Conservation (phyloP, 2,797 vertebrate genomes). For the Streptopelia turtur region DNA sequence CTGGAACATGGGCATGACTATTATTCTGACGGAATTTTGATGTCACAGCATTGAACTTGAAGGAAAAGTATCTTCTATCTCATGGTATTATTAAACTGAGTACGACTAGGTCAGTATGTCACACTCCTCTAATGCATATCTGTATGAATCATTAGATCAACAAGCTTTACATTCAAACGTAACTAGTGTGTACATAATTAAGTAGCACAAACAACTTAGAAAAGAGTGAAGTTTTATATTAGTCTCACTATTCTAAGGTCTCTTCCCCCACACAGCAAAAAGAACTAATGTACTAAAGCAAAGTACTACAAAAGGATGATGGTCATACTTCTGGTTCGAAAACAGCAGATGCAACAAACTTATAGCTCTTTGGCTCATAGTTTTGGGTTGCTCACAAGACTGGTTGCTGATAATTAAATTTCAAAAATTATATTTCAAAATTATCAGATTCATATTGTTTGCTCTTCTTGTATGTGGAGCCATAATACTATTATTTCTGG, state of each 20-base stretch:
- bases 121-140: not conserved
- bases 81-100: not conserved
- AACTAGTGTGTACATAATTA: not conserved
- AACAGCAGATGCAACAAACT: not conserved
- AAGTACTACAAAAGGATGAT: not conserved
- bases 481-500: not conserved
- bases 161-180: not conserved
- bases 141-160: not conserved
- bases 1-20: not conserved
- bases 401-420: not conserved
- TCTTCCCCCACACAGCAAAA: not conserved
- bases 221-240: not conserved
- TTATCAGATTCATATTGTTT: conserved; percentile 9
- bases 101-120: not conserved
- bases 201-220: not conserved
- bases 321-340: not conserved
- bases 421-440: not conserved
- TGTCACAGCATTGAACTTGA: not conserved
- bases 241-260: not conserved
- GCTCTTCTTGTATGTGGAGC: not conserved
- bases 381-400: not conserved
- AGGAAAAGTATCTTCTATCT: not conserved
- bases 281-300: not conserved
- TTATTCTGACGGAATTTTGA: not conserved
- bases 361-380: not conserved